Percentiles rank a stretch among this genome's conserved stretches.
Conservation (phyloP, 1,140 invertebrate species). For the Sipha flava region DNA sequence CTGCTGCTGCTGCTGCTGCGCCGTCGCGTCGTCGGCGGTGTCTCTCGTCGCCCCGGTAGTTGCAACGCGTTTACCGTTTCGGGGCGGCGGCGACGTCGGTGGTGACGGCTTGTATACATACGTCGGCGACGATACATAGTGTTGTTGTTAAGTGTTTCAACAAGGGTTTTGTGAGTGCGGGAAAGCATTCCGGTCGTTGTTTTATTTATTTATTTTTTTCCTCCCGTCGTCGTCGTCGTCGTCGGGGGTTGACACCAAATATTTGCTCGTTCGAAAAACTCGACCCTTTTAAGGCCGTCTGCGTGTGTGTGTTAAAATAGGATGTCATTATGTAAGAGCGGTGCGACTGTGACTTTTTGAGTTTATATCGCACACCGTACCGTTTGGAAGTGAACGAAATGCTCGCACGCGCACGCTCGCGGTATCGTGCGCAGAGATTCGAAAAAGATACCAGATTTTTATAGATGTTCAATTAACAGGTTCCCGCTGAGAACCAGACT, state of each 20-base stretch:
- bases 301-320: conserved; percentile 2
- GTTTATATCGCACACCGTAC: too few relatives aligned
- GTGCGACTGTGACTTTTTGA: too few relatives aligned
- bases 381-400: neutral
- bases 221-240: neutral
- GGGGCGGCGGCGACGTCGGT: neutral
- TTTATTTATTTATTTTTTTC: neutral
- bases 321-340: neutral
- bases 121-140: neutral
- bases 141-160: conserved; percentile 29
- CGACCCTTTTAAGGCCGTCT: neutral
- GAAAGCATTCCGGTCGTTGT: conserved; percentile 2
- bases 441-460: conserved; percentile 15
- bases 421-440: neutral
- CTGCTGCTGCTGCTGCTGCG: too few relatives aligned
- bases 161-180: neutral
- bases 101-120: neutral
- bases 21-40: neutral
- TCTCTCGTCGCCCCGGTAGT: neutral
- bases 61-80: neutral
- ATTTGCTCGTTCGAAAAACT: conserved; percentile 25
- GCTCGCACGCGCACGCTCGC: neutral
- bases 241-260: conserved; percentile 17
- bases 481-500: conserved; percentile 24
- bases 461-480: conserved; percentile 30